Conservation (phyloP, 2,797 vertebrate species). For the Salmo trutta region DNA sequence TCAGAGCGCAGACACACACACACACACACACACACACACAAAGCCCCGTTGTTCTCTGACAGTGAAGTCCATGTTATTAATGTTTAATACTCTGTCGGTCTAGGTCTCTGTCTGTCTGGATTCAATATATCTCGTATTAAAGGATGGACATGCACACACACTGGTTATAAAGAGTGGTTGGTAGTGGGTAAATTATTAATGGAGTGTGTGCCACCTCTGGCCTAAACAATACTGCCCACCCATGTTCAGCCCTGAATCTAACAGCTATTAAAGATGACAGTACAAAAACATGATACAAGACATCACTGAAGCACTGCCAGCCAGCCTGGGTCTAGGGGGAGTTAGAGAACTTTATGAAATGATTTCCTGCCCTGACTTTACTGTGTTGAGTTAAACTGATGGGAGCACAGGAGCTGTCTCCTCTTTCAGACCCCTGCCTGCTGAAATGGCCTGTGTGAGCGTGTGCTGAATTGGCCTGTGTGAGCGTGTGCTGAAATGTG, state of each 20-base stretch:
- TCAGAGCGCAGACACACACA: constrained; percentile 21
- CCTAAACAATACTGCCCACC: constrained; percentile 44
- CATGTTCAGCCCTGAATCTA: constrained; percentile 53
- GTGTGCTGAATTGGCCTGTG: background rate
- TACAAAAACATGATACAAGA: constrained; percentile 66
- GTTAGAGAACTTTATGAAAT: constrained; percentile 56
- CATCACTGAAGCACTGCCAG: constrained; percentile 50
- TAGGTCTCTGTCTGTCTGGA: background rate
- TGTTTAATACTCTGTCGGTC: background rate
- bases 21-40: constrained; percentile 15
- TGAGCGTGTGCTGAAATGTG: background rate
- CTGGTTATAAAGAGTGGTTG: background rate
- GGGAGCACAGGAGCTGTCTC: constrained; percentile 54
- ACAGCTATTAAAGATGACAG: constrained; percentile 65
- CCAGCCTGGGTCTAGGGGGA: constrained; percentile 61
- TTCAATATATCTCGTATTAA: background rate
- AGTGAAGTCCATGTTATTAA: constrained; percentile 8
- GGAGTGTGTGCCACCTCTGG: constrained; percentile 51
- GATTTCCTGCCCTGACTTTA: constrained; percentile 63
- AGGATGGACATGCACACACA: background rate
- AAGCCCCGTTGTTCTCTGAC: background rate
- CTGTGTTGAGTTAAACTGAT: constrained; percentile 67
- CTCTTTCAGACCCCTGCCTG: constrained; percentile 20
- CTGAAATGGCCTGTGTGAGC: background rate
- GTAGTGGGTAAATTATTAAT: constrained; percentile 60